These are phyloP conservation scores for Epinotia brunnichana DNA, from an alignment of 2,888 invertebrate species.

Conservation along the genomic window DNA sequence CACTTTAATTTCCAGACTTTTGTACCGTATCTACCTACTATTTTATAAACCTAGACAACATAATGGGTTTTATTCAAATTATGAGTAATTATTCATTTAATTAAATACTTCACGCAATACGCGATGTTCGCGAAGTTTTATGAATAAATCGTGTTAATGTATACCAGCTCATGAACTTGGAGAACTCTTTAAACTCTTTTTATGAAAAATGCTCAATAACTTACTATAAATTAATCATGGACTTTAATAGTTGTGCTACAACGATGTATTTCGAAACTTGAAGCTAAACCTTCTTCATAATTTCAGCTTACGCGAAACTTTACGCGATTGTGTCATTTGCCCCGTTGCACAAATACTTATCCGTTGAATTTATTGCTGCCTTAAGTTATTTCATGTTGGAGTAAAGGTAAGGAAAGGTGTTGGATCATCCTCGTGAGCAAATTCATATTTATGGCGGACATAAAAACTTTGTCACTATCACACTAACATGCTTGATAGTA, in stretches of 20 bases:
- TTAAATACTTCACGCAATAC: slow-evolving; percentile 1
- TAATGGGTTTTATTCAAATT: too few relatives aligned
- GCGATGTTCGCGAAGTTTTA: background rate
- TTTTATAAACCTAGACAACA: too few relatives aligned
- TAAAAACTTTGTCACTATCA: too few relatives aligned
- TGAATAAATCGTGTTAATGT: slow-evolving; percentile 24
- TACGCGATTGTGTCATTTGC: background rate
- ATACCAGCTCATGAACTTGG: slow-evolving; percentile 6
- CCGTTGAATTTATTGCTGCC: background rate
- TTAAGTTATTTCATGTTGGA: background rate
- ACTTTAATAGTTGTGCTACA: slow-evolving; percentile 28
- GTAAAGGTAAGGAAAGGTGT: too few relatives aligned
- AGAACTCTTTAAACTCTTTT: slow-evolving; percentile 21
- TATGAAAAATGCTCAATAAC: slow-evolving; percentile 18
- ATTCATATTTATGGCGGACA: too few relatives aligned
- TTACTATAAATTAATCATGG: slow-evolving; percentile 30
- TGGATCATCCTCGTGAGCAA: too few relatives aligned
- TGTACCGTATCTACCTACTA: too few relatives aligned
- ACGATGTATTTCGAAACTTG: slow-evolving; percentile 23
- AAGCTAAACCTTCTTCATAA: slow-evolving; percentile 2
- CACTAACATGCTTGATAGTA: too few relatives aligned
- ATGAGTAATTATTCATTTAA: background rate
- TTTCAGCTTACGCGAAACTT: background rate
- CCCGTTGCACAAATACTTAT: background rate
- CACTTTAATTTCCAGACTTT: too few relatives aligned